Evolutionary conservation across 92 coral and sea anemone genomes (phyloP).

Genomic region (Siderastrea radians): DNA sequence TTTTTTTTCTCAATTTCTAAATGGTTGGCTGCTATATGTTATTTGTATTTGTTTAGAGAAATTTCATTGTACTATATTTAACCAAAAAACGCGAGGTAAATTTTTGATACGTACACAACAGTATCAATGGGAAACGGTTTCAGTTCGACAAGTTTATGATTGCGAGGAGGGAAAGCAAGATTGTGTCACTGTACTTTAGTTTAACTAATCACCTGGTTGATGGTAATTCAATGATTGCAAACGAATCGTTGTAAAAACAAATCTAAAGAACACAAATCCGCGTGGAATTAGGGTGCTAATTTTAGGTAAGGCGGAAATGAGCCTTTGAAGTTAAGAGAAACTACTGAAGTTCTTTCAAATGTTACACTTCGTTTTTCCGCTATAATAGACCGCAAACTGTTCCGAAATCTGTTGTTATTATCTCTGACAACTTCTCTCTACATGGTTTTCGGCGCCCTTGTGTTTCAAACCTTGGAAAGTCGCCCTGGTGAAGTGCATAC

Average conservation of each 20-base stretch:
- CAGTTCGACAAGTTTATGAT: not conserved
- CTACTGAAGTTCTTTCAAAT: not conserved
- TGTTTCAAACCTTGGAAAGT: slow-evolving; percentile 33
- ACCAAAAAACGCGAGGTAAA: too few relatives aligned
- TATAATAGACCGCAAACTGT: not conserved
- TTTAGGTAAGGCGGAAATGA: too few relatives aligned
- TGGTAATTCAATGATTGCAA: too few relatives aligned
- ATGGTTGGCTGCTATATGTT: not conserved
- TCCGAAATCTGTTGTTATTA: slow-evolving; percentile 11
- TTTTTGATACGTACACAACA: not conserved
- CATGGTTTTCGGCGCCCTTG: slow-evolving; percentile 44
- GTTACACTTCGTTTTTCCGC: not conserved
- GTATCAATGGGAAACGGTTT: not conserved
- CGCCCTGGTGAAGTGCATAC: not conserved
- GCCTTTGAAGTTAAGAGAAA: not conserved
- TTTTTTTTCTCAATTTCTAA: not conserved
- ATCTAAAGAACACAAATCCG: too few relatives aligned
- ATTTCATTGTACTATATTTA: too few relatives aligned
- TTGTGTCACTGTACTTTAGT: not conserved
- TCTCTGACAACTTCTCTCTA: slow-evolving; percentile 11
- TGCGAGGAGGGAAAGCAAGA: not conserved
- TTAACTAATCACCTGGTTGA: too few relatives aligned
- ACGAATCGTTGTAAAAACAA: too few relatives aligned
- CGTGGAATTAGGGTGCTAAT: too few relatives aligned
- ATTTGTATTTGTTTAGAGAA: not conserved